Conservation (phyloP, 2,797 vertebrate species). For the Antennarius maculatus region DNA sequence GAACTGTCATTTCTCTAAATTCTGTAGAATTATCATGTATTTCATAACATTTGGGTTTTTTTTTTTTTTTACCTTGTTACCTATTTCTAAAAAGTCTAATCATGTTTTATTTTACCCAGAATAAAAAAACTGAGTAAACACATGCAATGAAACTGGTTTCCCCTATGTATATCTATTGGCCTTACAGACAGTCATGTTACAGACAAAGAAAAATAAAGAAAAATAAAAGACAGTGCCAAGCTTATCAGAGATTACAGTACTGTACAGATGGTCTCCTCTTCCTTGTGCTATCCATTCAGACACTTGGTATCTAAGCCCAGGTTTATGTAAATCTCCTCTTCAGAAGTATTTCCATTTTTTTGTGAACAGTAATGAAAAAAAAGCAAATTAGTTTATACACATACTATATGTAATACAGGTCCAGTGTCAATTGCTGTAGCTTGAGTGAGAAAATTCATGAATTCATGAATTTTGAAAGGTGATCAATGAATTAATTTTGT, state of each 20-base stretch:
- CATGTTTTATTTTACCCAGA: background rate
- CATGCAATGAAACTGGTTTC: background rate
- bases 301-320: conserved; percentile 23
- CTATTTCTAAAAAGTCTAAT: background rate
- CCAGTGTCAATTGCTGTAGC: conserved; percentile 7
- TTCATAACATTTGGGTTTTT: background rate
- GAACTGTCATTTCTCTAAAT: background rate
- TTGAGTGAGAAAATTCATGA: conserved; percentile 13
- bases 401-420: conserved; percentile 7
- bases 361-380: conserved; percentile 26
- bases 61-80: no score
- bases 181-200: background rate
- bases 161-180: background rate
- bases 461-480: conserved; percentile 40
- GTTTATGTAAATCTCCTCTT: conserved; percentile 34
- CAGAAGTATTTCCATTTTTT: conserved; percentile 22
- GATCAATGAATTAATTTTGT: conserved; percentile 42
- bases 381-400: conserved; percentile 26
- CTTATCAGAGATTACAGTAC: no score
- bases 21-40: background rate
- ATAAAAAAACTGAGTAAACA: background rate
- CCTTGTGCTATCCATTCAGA: conserved; percentile 2
- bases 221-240: no score
- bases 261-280: no score
- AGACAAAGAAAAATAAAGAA: background rate